phyloP scores from a whole-genome alignment of 2,113 vertebrate genomes.

The Oreochromis tanganicae region DNA sequence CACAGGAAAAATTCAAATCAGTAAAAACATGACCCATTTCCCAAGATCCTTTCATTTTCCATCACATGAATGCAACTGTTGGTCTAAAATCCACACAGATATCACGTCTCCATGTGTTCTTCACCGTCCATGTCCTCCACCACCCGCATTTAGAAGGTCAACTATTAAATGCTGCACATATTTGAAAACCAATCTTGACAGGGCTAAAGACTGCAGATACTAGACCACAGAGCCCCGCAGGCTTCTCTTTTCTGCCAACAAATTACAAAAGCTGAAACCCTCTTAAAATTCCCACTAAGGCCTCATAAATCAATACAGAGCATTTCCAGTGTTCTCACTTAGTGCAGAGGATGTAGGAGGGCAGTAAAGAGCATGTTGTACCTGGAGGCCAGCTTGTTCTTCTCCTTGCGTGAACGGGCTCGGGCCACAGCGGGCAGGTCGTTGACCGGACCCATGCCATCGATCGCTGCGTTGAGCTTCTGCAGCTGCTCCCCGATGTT shows the following conservation, averaged over 20 bases:
- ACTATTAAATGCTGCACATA: not conserved
- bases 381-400: slow-evolving; percentile 76
- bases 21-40: not conserved
- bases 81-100: not conserved
- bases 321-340: not conserved
- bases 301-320: not conserved
- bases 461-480: slow-evolving; percentile 72
- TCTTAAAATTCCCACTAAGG: not conserved
- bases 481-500: slow-evolving; percentile 75
- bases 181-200: not conserved
- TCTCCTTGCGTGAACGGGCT: slow-evolving; percentile 73
- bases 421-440: slow-evolving; percentile 69
- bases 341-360: not conserved
- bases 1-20: not conserved
- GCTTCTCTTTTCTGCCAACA: not conserved
- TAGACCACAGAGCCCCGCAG: not conserved
- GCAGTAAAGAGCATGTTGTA: not conserved
- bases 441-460: slow-evolving; percentile 71
- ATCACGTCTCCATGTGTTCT: not conserved
- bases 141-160: not conserved
- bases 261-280: not conserved
- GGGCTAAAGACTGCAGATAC: not conserved
- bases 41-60: not conserved
- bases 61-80: not conserved
- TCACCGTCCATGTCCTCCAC: not conserved